Evolutionary conservation across 1,140 invertebrate species (phyloP), one percentile per base, ranked within the genome.

Genomic region (Luehdorfia chinensis): DNA sequence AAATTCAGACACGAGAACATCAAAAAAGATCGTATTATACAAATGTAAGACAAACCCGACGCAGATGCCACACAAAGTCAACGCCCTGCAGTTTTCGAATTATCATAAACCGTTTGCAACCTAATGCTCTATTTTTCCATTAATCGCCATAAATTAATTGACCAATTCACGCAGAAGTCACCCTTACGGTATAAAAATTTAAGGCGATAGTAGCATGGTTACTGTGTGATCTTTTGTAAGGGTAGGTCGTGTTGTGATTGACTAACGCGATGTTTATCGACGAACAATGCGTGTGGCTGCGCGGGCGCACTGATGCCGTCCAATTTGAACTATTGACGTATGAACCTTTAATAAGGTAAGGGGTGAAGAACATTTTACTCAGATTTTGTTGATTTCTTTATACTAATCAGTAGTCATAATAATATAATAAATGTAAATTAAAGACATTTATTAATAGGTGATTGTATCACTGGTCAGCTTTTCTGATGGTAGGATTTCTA

Each of bases 281-380:
- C n/a, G 34, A 67, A 75, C 72, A 78, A 78, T 75, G 75, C 66
- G 75, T 78, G 75, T 78, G 75, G 75, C 58, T 66, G 55, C 71
- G 60, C 59, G 28, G 47, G 50, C 59, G 45, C 66, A 66, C n/a
- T 59, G 53, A 49, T 53, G 45, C 45, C 37, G 39, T 59, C 43
- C 9, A 61, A 56, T 55, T 66, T 67, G 55, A 66, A 60, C 49
- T 61, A 71, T 67, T 47, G 61, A 62, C 52, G 58, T 63, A 66
- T 53, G 59, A 67, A 62, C 48, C 53, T 47, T 57, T 58, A 55
- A 36, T 18, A 12, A 43, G 27, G 15, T 46, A 36, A 54, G 45
- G 23, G 45, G 30, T 48, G 31, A 19, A 13, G 19, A 48, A 27
- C 23, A 27, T 41, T 41, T 41, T 8, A n/a, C 4, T 13, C 1